Evolutionary conservation across 2,797 vertebrate genomes (phyloP).

Genomic region (Anguilla pacifica): DNA sequence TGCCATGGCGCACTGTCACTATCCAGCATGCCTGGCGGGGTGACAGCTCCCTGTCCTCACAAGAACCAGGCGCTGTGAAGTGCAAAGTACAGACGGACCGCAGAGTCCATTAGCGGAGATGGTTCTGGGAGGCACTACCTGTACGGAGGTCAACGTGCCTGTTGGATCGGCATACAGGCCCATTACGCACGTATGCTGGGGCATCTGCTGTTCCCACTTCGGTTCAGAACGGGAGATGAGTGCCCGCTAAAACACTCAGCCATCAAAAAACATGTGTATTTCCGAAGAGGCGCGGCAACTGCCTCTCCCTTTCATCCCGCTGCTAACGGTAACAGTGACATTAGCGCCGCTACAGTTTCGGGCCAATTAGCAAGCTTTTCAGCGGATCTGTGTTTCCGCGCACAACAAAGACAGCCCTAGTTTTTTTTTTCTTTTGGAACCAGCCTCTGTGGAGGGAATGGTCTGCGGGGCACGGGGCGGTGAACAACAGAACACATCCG

Average conservation of each 20-base stretch:
- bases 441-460: background rate
- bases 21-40: conserved; percentile 5
- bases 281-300: background rate
- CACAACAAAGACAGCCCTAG: background rate
- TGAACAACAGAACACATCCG: background rate
- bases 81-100: background rate
- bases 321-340: background rate
- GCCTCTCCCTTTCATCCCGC: background rate
- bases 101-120: conserved; percentile 37
- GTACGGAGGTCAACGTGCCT: conserved; percentile 2
- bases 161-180: background rate
- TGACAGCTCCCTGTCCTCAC: background rate
- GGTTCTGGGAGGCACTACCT: conserved; percentile 5
- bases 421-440: background rate
- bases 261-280: background rate
- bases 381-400: background rate
- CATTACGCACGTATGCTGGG: background rate
- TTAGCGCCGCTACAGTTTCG: background rate
- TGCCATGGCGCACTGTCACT: conserved; percentile 52
- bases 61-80: background rate
- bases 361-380: background rate
- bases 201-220: conserved; percentile 11
- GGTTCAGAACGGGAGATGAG: background rate
- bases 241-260: background rate
- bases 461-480: background rate